Conservation (phyloP, 2,888 invertebrate species). For the Chrysodeixis includens region DNA sequence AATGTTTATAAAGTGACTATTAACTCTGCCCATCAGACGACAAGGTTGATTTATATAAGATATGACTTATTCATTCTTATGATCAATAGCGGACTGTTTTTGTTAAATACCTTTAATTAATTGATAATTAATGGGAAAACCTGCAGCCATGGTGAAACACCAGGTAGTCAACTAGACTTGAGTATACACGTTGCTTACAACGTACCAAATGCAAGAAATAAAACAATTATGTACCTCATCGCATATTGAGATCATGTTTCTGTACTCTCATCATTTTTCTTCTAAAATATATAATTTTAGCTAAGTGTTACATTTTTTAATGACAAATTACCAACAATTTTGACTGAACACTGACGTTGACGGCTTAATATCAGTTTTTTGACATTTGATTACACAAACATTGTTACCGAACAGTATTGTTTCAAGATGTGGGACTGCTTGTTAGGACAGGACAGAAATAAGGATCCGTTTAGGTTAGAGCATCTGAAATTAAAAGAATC, state of each 20-base stretch:
- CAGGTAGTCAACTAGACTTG: neutral
- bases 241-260: conserved; percentile 32
- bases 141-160: neutral
- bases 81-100: no score
- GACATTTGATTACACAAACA: conserved; percentile 19
- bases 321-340: conserved; percentile 18
- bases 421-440: conserved; percentile 15
- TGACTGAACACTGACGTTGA: conserved; percentile 26
- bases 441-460: conserved; percentile 9
- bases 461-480: conserved; percentile 19
- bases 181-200: neutral
- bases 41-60: no score
- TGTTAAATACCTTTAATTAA: neutral
- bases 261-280: conserved; percentile 24
- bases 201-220: conserved; percentile 15
- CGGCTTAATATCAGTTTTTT: conserved; percentile 14
- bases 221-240: conserved; percentile 47
- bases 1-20: no score
- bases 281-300: conserved; percentile 7
- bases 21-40: no score
- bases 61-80: no score
- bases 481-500: conserved; percentile 45
- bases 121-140: neutral
- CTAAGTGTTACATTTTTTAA: conserved; percentile 20
- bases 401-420: conserved; percentile 37